Evolutionary conservation across 2,797 vertebrate species (phyloP).

Genomic region (Parambassis ranga): DNA sequence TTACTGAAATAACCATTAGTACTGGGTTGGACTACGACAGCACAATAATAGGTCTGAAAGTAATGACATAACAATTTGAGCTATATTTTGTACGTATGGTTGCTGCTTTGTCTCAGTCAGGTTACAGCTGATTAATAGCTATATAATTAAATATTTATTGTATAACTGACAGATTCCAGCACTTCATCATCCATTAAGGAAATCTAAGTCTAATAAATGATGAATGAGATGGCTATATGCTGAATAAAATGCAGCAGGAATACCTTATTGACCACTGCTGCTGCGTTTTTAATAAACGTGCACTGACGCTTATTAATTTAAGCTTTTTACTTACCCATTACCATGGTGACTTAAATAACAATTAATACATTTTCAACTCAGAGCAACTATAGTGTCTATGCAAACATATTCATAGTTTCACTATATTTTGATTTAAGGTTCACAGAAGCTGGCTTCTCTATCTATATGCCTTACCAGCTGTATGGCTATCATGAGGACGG

Average conservation of each 20-base stretch:
- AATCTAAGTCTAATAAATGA: background rate
- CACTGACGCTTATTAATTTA: background rate
- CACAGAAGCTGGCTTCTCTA: background rate
- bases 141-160: background rate
- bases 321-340: background rate
- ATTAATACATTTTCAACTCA: no score
- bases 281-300: background rate
- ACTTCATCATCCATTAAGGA: background rate
- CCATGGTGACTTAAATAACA: background rate
- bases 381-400: no score
- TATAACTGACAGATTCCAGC: background rate
- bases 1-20: background rate
- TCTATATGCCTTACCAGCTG: conserved; percentile 87
- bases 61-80: no score
- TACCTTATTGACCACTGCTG: background rate
- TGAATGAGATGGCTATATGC: background rate
- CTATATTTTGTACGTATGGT: background rate
- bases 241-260: background rate
- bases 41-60: background rate
- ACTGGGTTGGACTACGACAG: background rate
- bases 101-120: background rate
- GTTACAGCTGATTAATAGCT: background rate
- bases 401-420: background rate
- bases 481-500: conserved; percentile 99
- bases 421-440: background rate